Conservation (phyloP, 1,140 invertebrate genomes). For the Hycleus phaleratus region DNA sequence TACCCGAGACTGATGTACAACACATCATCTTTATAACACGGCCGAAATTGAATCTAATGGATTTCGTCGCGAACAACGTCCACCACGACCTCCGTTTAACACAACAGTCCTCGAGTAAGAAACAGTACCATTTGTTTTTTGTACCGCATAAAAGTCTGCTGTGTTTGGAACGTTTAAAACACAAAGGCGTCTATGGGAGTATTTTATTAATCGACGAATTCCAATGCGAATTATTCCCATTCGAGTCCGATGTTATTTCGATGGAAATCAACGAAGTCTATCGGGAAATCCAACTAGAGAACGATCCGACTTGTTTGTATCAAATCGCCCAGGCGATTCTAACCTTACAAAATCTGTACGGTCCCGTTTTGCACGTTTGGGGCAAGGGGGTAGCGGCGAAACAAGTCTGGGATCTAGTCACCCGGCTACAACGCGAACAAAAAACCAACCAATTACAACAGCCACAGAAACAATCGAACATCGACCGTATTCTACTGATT, state of each 20-base stretch:
- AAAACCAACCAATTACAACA: constrained; percentile 34
- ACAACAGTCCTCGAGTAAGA: constrained; percentile 38
- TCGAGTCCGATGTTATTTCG: constrained; percentile 88
- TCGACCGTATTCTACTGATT: constrained; percentile 73
- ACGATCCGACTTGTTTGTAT: constrained; percentile 80
- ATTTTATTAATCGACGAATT: constrained; percentile 78
- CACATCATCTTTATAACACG: constrained; percentile 87
- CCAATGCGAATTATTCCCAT: constrained; percentile 78
- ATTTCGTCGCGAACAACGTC: constrained; percentile 71
- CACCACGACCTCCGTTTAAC: constrained; percentile 49
- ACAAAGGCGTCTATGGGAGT: constrained; percentile 70
- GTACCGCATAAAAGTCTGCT: constrained; percentile 79
- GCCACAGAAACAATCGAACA: constrained; percentile 41
- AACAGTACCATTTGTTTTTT: constrained; percentile 76
- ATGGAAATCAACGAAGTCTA: constrained; percentile 82
- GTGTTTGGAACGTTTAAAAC: constrained; percentile 77
- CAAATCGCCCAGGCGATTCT: constrained; percentile 83
- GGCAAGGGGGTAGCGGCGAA: constrained; percentile 85
- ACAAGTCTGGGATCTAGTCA: constrained; percentile 82
- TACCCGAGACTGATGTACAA: constrained; percentile 61
- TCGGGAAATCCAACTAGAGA: constrained; percentile 77
- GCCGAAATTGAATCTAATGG: constrained; percentile 75
- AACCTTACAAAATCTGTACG: constrained; percentile 79
- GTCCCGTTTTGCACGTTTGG: constrained; percentile 79
- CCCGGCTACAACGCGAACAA: constrained; percentile 63